Evolutionary conservation across 2,113 vertebrate species (phyloP), one percentile per base, ranked within the genome.

Genomic region (Sakesphorus luctuosus): DNA sequence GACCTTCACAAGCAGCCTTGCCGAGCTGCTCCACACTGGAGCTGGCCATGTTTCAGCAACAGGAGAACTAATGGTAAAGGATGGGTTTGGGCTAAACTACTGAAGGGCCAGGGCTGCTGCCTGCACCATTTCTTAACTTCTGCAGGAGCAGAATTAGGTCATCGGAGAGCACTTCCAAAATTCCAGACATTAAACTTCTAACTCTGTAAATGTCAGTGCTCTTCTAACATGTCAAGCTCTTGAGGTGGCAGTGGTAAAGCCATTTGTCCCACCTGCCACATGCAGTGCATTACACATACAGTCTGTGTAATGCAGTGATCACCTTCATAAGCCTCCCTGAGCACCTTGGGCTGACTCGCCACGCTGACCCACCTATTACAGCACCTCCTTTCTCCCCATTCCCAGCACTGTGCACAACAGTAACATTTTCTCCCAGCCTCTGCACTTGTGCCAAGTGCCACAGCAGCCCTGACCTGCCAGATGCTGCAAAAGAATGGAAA

Each of bases 91-190:
- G 56, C 36, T 89, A 58, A 76, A 69, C 10, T 53, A 63, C 76
- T 31, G 18, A 55, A 36, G 2, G 5, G 16, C 43, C 72, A 35
- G 24, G 58, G 79, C 31, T 76, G 28, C 1, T 87, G 40, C 56
- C 50, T 62, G 77, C 11, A 15, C 46, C 6, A 9, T 3, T 61
- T 49, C 82, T 50, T 4, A 36, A 56, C n/a, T 88, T 80, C 67
- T 86, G 40, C 59, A 80, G 46, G 38, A 88, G 71, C 67, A 62
- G 63, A 96, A 90, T 13, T 35, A 83, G 93, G 77, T 84, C 84
- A 72, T n/a, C 65, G 40, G 68, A 78, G 84, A 84, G 47, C 44
- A 15, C 38, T 89, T 78, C 21, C 47, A 25, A 69, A 94, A 89
- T 46, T 36, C 35, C 78, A 47, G 80, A 12, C 4, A 7, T 43